Evolutionary conservation across 2,888 invertebrate species (phyloP).

Genomic region (Nemoura dubitans): DNA sequence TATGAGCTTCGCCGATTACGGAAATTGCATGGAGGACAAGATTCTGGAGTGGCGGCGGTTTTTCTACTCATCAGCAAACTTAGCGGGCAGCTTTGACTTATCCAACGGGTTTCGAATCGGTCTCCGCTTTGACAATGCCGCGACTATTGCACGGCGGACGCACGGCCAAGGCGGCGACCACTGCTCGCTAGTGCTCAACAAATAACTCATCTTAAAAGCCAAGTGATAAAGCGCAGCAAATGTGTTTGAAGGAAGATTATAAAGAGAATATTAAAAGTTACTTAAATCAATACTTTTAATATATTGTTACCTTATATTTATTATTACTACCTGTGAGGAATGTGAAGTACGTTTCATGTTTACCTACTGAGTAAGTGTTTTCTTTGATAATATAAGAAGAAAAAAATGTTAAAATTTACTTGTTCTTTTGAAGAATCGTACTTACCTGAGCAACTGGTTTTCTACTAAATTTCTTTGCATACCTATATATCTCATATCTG

Average conservation of each 20-base stretch:
- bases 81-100: background rate
- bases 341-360: background rate
- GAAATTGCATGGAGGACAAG: background rate
- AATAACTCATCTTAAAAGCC: background rate
- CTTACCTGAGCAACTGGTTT: background rate
- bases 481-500: background rate
- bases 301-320: slow-evolving; percentile 45
- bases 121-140: too few species aligned
- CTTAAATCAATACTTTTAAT: slow-evolving; percentile 46
- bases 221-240: background rate
- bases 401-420: background rate
- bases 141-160: too few species aligned
- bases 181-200: too few species aligned
- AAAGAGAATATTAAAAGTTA: slow-evolving; percentile 15
- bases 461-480: background rate
- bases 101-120: too few species aligned
- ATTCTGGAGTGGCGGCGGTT: background rate
- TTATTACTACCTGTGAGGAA: slow-evolving; percentile 39
- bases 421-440: background rate
- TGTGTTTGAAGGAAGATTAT: background rate
- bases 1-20: background rate
- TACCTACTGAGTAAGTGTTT: background rate
- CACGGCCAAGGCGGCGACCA: too few species aligned
- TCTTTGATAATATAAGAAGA: slow-evolving; percentile 1
- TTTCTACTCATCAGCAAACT: background rate